A percentile compares a stretch with the other conserved stretches of the same genome.
These are phyloP conservation scores for Epirrhoe tristata DNA, from an alignment of 2,888 invertebrate genomes.

Conservation along the genomic window DNA sequence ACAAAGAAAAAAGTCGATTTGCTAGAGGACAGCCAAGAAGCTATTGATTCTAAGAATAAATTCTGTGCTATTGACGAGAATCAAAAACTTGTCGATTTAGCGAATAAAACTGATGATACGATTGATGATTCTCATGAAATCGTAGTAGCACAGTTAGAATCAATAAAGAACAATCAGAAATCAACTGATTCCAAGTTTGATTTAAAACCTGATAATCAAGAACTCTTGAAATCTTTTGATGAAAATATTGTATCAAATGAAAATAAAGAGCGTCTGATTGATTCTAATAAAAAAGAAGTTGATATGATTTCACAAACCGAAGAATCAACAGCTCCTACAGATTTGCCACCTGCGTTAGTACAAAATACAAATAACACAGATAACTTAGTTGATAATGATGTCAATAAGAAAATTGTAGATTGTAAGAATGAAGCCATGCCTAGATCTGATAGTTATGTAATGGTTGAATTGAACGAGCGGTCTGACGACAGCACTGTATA, in stretches of 20 bases:
- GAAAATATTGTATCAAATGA: conserved; percentile 49
- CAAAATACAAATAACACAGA: conserved; percentile 63
- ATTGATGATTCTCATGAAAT: conserved; percentile 21
- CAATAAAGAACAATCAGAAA: conserved; percentile 22
- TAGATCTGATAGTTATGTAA: conserved; percentile 54
- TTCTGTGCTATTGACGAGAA: conserved; percentile 42
- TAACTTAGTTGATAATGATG: conserved; percentile 40
- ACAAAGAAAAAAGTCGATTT: conserved; percentile 26
- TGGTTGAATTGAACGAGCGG: conserved; percentile 44
- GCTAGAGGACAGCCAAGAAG: conserved; percentile 24
- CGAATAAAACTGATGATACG: conserved; percentile 13
- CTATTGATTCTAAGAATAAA: conserved; percentile 41
- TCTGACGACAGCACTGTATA: conserved; percentile 63
- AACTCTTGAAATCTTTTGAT: conserved; percentile 25
- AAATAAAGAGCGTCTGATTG: conserved; percentile 24
- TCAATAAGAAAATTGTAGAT: conserved; percentile 42
- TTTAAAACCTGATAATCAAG: conserved; percentile 29
- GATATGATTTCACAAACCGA: conserved; percentile 43
- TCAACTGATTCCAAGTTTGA: conserved; percentile 28
- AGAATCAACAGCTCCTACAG: conserved; percentile 45
- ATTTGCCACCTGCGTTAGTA: conserved; percentile 72
- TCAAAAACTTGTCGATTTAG: conserved; percentile 15
- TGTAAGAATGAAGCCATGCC: conserved; percentile 38
- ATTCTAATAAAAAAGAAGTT: conserved; percentile 17
- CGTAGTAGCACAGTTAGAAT: conserved; percentile 27